Base-by-base conservation (phyloP, 2,888 invertebrate species). In the Uloborus plumipes region DNA sequence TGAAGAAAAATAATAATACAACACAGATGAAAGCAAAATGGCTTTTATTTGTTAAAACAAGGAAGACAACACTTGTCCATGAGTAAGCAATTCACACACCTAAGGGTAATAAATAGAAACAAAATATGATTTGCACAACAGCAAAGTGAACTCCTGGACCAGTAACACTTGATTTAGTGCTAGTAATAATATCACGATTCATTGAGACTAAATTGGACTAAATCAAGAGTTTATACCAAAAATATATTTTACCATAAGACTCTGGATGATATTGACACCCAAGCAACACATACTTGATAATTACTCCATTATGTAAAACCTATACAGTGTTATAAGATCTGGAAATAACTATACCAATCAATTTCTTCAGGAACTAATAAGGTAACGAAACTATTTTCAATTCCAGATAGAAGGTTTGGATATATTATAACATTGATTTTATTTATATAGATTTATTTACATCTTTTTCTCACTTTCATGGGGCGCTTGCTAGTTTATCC, bases 81-180 rank as follows among this genome's bases (percentile, higher is more conserved):
- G 61, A 76, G 66, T 76, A 82, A 76, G 82, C 82, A 66, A 62
- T 76, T 82, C 72, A 76, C 76, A 82, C 82, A 82, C 76, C 82
- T 76, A 82, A 61, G 76, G 66, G 72, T 77, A 82, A 82, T 82
- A 82, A 82, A 82, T 82, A 82, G 64, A 72, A 82, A 82, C 74
- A 72, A 66, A 65, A 65, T 53, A 31, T 49, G 26, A 50, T 50
- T 18, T 62, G 47, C 55, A 47, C 18, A 49, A 61, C 65, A 49
- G 22, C 67, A 26, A 67, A 39, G 26, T 26, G 39, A 53, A 31
- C 66, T 72, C 66, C 50, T 73, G 72, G 72, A 79, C 71, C 64
- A 71, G 64, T 67, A 58, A 62, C 20, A 59, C 59, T 64, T 50
- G 64, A 64, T 49, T 53, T 47, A 26, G 71, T 81, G 75, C 71